A percentile compares a stretch with the other conserved stretches of the same genome.
Conservation (phyloP, 2,888 invertebrate genomes). For the Chaitophorus viminalis region DNA sequence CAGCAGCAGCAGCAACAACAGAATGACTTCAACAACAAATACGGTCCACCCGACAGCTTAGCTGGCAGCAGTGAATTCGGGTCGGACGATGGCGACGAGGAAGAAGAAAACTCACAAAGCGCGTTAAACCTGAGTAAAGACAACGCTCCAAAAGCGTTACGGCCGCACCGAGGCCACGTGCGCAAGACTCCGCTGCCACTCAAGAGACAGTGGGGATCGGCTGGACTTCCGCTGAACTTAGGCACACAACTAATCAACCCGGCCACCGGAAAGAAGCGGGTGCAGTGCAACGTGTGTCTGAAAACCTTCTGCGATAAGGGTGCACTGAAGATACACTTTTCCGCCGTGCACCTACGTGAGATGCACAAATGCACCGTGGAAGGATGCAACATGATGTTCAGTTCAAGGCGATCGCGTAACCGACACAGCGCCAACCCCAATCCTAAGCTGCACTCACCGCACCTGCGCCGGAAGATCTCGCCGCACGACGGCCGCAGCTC, state of each 20-base stretch:
- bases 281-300: slow-evolving; percentile 96
- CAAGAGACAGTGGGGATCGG: slow-evolving; percentile 79
- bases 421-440: slow-evolving; percentile 98
- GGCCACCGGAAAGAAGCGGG: slow-evolving; percentile 93
- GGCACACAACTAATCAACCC: slow-evolving; percentile 93
- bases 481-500: slow-evolving; percentile 92
- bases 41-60: slow-evolving; percentile 64
- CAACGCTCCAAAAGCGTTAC: slow-evolving; percentile 67
- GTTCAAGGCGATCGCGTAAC: slow-evolving; percentile 93
- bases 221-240: slow-evolving; percentile 80
- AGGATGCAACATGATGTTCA: slow-evolving; percentile 99
- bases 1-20: slow-evolving; percentile 67
- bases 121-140: slow-evolving; percentile 75
- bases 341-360: slow-evolving; percentile 97
- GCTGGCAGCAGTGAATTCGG: slow-evolving; percentile 70
- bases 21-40: slow-evolving; percentile 66
- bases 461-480: slow-evolving; percentile 90
- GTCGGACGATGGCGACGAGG: slow-evolving; percentile 72
- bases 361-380: slow-evolving; percentile 99
- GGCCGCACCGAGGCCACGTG: slow-evolving; percentile 69
- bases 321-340: slow-evolving; percentile 98
- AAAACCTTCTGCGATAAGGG: slow-evolving; percentile 99
- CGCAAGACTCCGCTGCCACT: slow-evolving; percentile 79
- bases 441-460: slow-evolving; percentile 96
- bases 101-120: slow-evolving; percentile 73